Base-by-base conservation (phyloP, 2,113 vertebrate species). In the Riparia riparia region DNA sequence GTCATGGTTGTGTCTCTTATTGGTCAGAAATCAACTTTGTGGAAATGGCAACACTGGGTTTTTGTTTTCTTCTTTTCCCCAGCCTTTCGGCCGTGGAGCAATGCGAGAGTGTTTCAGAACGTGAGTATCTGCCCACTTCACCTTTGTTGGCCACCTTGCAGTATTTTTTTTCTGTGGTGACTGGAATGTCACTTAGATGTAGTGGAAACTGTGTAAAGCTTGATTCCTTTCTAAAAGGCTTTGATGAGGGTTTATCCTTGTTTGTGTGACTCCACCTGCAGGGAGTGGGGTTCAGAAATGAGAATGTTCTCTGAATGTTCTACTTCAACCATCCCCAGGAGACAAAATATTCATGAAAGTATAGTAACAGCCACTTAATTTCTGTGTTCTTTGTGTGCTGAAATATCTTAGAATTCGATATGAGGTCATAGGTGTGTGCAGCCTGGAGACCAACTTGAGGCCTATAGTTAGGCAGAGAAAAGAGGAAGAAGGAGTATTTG, bases 61-160 rank as follows among this genome's bases (percentile, higher is more conserved):
- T 79, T 80, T 56, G 44, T 8, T 58, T 61, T 66, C 25, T 69
- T 54, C 28, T 95, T 70, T 53, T 51, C 97, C 90, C 53, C 98
- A 99, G 99, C 98, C 99, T 25, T 99, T 99, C 25, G 99, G 99
- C 89, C 99, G 97, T 73, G 99, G 99, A 68, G 99, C 99, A 26
- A 99, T 99, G 99, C 98, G 99, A 42, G 99, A 99, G 95, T 99
- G 99, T 97, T 99, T 98, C 97, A 98, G 99, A 97, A 98, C 99
- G 99, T 99, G 97, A 99, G 99, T 98, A 86, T 53, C 28, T 51
- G 32, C 34, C 57, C 28, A 6, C 41, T 84, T 61, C 50, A 37
- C 47, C 78, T 71, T 54, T 24, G 14, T 17, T 79, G 39, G 29
- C 13, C 9, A 92, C n/a, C n/a, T 10, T 47, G 58, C 26, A 19